Conservation (phyloP, 2,113 vertebrate genomes). For the Perognathus longimembris region DNA sequence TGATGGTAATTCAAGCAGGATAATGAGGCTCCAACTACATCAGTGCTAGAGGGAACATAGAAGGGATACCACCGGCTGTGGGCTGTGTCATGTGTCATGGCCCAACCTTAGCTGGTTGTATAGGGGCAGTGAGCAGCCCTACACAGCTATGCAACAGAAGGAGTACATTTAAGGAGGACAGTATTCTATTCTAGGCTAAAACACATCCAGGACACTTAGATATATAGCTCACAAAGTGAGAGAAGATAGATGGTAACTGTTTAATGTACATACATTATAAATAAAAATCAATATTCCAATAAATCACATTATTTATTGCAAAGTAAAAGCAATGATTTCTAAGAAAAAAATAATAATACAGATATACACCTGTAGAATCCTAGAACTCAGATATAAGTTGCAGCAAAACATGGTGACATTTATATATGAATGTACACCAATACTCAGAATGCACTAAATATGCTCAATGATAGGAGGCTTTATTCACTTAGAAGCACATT, state of each 20-base stretch:
- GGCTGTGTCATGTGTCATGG: accelerated
- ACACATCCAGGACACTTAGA: background rate
- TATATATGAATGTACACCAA: background rate
- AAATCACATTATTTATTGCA: background rate
- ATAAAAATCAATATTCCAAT: conserved; percentile 32
- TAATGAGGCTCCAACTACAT: background rate
- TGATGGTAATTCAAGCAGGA: background rate
- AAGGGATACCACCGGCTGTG: background rate
- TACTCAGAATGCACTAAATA: background rate
- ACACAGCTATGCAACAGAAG: background rate
- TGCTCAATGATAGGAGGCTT: background rate
- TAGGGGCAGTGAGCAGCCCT: background rate
- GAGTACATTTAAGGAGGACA: background rate
- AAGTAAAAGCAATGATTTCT: background rate
- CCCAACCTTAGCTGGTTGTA: background rate
- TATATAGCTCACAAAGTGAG: background rate
- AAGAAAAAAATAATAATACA: conserved; percentile 20
- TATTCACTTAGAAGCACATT: background rate
- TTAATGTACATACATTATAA: background rate
- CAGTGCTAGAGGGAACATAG: background rate
- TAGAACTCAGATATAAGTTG: conserved; percentile 4
- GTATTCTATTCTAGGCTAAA: conserved; percentile 11
- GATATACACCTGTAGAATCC: background rate
- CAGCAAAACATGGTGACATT: conserved; percentile 9
- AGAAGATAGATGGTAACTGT: conserved; percentile 1